These are phyloP conservation scores for Montipora capitata DNA, from an alignment of 92 coral and sea anemone genomes.

Conservation along the genomic window DNA sequence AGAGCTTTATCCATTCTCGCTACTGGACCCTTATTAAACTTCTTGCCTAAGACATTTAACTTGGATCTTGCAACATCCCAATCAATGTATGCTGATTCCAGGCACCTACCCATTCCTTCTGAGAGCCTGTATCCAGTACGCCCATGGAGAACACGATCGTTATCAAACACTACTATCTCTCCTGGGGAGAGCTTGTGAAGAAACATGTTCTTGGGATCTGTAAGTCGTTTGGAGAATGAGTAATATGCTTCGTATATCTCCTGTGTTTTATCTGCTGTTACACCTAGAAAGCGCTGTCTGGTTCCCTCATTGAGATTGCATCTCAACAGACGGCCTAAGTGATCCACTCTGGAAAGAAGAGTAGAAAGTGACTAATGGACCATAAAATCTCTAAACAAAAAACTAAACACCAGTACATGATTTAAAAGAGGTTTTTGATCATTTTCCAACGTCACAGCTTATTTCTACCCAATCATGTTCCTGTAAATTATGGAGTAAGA, in stretches of 20 bases:
- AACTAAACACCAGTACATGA: too few relatives aligned
- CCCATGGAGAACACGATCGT: slow-evolving; percentile 93
- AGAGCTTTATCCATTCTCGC: slow-evolving; percentile 37
- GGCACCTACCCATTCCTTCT: slow-evolving; percentile 67
- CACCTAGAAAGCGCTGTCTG: slow-evolving; percentile 73
- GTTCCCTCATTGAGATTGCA: slow-evolving; percentile 85
- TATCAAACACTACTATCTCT: slow-evolving; percentile 85
- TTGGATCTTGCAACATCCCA: slow-evolving; percentile 95
- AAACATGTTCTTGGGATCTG: slow-evolving; percentile 81
- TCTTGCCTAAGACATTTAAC: slow-evolving; percentile 65
- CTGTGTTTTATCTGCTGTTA: slow-evolving; percentile 69
- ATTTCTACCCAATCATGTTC: too few relatives aligned
- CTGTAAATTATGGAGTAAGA: too few relatives aligned
- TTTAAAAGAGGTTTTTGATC: too few relatives aligned
- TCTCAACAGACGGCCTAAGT: slow-evolving; percentile 69
- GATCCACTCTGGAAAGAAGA: slow-evolving; percentile 65
- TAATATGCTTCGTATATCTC: slow-evolving; percentile 88
- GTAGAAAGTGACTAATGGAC: neutral
- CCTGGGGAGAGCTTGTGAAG: slow-evolving; percentile 82
- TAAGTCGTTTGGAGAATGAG: slow-evolving; percentile 71
- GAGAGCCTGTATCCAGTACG: slow-evolving; percentile 80
- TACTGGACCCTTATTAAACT: slow-evolving; percentile 40
- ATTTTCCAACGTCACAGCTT: too few relatives aligned
- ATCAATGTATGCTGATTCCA: slow-evolving; percentile 90
- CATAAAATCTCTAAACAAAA: too few relatives aligned